A percentile compares a stretch with the other conserved stretches of the same genome.
Evolutionary conservation across 2,888 invertebrate genomes (phyloP).

Genomic region (Caenorhabditis imperialis): DNA sequence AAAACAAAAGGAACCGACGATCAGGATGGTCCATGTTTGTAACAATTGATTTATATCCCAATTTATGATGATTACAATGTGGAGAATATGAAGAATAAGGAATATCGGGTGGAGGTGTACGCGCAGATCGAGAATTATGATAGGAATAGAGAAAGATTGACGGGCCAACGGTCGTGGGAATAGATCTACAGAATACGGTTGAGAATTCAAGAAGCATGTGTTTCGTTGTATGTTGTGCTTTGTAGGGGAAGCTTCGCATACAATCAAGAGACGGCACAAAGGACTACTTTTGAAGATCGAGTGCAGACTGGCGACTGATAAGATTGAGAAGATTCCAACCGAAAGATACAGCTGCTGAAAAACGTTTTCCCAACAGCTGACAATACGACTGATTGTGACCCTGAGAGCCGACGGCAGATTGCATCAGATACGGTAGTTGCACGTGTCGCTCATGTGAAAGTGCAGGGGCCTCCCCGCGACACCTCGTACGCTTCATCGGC

Average conservation of each 20-base stretch:
- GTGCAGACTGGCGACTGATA: background rate
- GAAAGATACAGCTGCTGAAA: background rate
- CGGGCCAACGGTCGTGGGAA: background rate
- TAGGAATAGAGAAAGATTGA: background rate
- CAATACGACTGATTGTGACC: constrained; percentile 41
- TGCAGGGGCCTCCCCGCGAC: constrained; percentile 7
- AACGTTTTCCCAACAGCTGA: no score
- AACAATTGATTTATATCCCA: no score
- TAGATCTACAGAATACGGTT: background rate
- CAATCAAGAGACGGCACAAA: constrained; percentile 4
- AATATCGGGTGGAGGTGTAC: background rate
- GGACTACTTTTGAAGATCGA: constrained; percentile 6
- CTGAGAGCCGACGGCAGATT: constrained; percentile 11
- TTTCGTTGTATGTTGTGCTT: constrained; percentile 7
- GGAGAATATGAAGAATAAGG: background rate
- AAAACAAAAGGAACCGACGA: background rate
- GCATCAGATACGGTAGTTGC: constrained; percentile 44
- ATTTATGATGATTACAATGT: no score
- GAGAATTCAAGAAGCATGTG: background rate
- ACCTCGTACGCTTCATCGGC: background rate
- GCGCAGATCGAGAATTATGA: no score
- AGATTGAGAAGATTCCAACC: no score
- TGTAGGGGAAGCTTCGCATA: background rate
- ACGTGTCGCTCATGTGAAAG: constrained; percentile 36
- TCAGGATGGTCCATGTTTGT: no score